Percentiles rank a stretch among this genome's conserved stretches.
phyloP scores from a whole-genome alignment of 2,797 vertebrate genomes.

The Spondyliosoma cantharus region DNA sequence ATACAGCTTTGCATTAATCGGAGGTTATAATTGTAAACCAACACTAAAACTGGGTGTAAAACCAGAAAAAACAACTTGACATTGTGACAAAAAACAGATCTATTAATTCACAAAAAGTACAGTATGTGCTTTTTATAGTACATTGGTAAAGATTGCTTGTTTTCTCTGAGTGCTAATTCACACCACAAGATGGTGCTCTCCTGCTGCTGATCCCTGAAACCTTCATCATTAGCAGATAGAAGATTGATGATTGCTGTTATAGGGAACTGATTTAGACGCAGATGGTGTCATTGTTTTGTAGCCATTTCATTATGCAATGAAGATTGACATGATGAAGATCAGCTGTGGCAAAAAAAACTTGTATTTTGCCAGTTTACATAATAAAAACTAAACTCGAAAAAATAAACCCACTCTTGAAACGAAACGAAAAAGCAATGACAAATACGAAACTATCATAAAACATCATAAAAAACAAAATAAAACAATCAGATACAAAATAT shows the following conservation, averaged over 20 bases:
- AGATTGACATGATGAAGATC: no score
- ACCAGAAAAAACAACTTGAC: background rate
- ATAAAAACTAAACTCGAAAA: no score
- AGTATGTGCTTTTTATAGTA: background rate
- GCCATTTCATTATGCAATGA: no score
- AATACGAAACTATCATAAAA: no score
- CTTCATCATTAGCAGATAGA: background rate
- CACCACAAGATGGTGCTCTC: constrained; percentile 10
- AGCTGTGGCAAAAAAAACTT: no score
- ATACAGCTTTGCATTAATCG: background rate
- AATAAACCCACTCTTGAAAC: background rate
- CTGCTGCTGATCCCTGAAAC: background rate
- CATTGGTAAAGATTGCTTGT: background rate
- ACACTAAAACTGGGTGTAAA: background rate
- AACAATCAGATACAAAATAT: background rate
- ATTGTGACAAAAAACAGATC: background rate
- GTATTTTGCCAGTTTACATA: no score
- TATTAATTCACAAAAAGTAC: background rate
- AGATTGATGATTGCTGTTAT: no score
- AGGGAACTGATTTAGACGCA: no score
- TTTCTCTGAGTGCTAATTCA: background rate
- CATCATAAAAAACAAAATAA: no score
- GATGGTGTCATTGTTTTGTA: no score
- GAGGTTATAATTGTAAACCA: background rate
- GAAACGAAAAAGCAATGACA: background rate